Evolutionary conservation across 2,797 vertebrate species (phyloP).

Genomic region (Parauchenoglanis ngamensis): DNA sequence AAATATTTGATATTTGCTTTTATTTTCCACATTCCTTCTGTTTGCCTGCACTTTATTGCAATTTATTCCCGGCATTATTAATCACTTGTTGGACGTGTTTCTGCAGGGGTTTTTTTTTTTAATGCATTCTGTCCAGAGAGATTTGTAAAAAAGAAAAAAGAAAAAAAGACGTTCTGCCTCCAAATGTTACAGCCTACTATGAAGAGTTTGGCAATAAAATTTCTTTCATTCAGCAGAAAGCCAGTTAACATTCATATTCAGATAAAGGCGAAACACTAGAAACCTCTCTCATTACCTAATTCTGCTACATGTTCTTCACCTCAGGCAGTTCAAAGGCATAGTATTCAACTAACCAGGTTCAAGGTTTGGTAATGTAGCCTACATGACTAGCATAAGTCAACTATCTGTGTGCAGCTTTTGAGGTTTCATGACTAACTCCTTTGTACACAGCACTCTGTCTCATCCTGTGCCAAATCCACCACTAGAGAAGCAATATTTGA

Average conservation of each 20-base stretch:
- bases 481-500: conserved; percentile 79
- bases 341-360: conserved; percentile 10
- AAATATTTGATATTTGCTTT: conserved; percentile 5
- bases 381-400: neutral
- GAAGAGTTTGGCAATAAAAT: conserved; percentile 41
- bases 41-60: conserved; percentile 32
- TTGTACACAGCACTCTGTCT: conserved; percentile 53
- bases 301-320: neutral
- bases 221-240: conserved; percentile 2
- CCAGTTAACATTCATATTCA: conserved; percentile 12
- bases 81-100: neutral
- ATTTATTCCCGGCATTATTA: neutral
- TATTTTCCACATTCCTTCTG: neutral
- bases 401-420: conserved; percentile 9
- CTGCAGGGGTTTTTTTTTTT: neutral
- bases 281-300: neutral
- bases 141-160: neutral
- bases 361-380: conserved; percentile 31
- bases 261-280: neutral
- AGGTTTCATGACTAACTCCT: conserved; percentile 44
- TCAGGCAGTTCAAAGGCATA: neutral
- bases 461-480: conserved; percentile 76
- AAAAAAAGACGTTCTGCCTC: neutral
- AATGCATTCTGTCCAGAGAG: conserved; percentile 1
- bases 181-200: neutral